phyloP scores from a whole-genome alignment of 2,113 vertebrate genomes.

The Archocentrus centrarchus region DNA sequence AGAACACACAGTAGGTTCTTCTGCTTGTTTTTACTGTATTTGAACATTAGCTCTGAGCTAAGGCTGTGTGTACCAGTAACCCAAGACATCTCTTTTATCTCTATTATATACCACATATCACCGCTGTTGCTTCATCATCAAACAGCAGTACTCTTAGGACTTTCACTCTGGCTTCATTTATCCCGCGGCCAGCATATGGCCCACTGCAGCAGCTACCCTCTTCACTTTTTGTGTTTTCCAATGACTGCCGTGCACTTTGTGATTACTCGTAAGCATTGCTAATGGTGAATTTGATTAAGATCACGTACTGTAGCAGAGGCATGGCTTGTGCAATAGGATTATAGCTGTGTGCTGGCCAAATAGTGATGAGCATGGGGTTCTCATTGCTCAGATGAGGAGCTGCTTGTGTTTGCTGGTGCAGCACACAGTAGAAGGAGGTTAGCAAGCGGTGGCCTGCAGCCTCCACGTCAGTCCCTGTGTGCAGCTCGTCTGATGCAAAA shows the following conservation, averaged over 20 bases:
- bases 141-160: neutral
- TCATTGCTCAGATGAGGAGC: slow-evolving; percentile 25
- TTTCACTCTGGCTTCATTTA: neutral
- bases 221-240: neutral
- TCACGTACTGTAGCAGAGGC: neutral
- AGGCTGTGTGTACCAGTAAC: neutral
- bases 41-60: neutral
- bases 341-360: slow-evolving; percentile 17
- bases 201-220: neutral
- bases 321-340: slow-evolving; percentile 32
- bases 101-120: neutral
- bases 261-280: slow-evolving; percentile 23
- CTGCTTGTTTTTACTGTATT: neutral
- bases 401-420: slow-evolving; percentile 10
- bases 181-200: neutral
- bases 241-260: neutral
- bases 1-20: neutral
- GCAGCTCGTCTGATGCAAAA: neutral
- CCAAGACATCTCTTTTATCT: neutral
- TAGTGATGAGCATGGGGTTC: slow-evolving; percentile 28
- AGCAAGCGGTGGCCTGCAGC: neutral
- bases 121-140: neutral
- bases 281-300: slow-evolving; percentile 50
- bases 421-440: neutral
- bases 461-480: neutral